phyloP scores from a whole-genome alignment of 2,888 invertebrate genomes.

The Hirtodrosophila confusa region DNA sequence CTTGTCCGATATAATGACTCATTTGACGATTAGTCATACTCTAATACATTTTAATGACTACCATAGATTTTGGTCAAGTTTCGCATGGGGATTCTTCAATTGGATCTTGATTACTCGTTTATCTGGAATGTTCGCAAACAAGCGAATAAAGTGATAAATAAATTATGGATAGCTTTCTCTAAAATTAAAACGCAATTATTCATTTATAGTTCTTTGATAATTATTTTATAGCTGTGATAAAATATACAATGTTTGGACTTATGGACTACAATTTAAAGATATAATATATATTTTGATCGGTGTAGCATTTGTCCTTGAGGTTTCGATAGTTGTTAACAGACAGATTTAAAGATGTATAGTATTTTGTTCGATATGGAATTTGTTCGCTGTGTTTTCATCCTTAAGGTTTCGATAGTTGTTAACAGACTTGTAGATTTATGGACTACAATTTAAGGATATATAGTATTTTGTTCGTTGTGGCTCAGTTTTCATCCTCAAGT shows the following conservation, averaged over 20 bases:
- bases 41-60: constrained; percentile 23
- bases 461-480: too few species aligned
- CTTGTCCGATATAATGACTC: constrained; percentile 29
- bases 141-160: constrained; percentile 34
- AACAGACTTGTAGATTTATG: too few species aligned
- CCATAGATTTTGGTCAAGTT: neutral
- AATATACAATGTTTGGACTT: constrained; percentile 35
- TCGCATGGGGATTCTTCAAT: neutral
- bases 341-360: too few species aligned
- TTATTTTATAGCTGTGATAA: constrained; percentile 47
- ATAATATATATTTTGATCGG: neutral
- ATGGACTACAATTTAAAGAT: constrained; percentile 26
- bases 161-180: constrained; percentile 2
- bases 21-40: constrained; percentile 1
- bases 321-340: too few species aligned
- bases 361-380: too few species aligned
- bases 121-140: constrained; percentile 9
- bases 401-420: too few species aligned
- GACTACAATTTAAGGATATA: too few species aligned
- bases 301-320: too few species aligned
- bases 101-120: neutral
- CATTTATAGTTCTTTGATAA: constrained; percentile 38
- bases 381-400: too few species aligned
- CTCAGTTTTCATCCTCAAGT: too few species aligned
- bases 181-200: constrained; percentile 5